These are phyloP conservation scores for Drosophila limbata DNA, from an alignment of 2,888 invertebrate species.

Conservation along the genomic window DNA sequence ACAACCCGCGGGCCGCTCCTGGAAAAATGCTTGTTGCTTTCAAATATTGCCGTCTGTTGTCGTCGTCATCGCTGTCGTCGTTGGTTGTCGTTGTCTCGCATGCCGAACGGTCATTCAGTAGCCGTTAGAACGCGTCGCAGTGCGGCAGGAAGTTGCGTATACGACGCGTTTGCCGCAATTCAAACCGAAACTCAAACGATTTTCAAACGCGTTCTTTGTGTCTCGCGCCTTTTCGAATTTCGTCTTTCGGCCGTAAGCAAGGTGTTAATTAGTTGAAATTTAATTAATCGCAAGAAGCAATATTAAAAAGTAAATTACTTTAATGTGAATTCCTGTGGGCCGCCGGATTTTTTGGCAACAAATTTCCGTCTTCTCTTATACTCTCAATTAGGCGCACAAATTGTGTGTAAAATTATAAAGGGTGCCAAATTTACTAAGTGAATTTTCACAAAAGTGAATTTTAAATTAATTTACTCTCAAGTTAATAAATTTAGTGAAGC, in stretches of 20 bases:
- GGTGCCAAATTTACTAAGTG: slow-evolving; percentile 7
- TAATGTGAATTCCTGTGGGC: slow-evolving; percentile 30
- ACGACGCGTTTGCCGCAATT: slow-evolving; percentile 60
- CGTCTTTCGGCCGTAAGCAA: slow-evolving; percentile 24
- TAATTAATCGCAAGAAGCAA: slow-evolving; percentile 52
- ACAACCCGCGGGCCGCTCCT: slow-evolving; percentile 52
- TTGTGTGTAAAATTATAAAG: slow-evolving; percentile 33
- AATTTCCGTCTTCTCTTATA: not conserved
- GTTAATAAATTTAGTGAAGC: slow-evolving; percentile 11
- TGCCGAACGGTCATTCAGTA: slow-evolving; percentile 71
- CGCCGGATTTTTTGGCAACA: slow-evolving; percentile 25
- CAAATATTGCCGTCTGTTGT: slow-evolving; percentile 52
- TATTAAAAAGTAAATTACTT: slow-evolving; percentile 42
- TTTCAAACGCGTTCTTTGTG: slow-evolving; percentile 23
- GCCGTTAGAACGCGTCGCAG: slow-evolving; percentile 78
- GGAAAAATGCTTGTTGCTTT: slow-evolving; percentile 73
- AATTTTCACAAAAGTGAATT: slow-evolving; percentile 25
- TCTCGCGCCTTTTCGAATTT: slow-evolving; percentile 49
- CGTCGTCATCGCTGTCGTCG: slow-evolving; percentile 33
- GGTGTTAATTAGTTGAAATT: slow-evolving; percentile 70
- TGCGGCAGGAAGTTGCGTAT: slow-evolving; percentile 80
- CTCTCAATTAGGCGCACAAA: slow-evolving; percentile 35
- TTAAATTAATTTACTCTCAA: slow-evolving; percentile 16
- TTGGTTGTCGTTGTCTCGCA: slow-evolving; percentile 52
- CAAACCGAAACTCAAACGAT: slow-evolving; percentile 15